Conservation (phyloP, 2,888 invertebrate genomes). For the Erebia ligea region DNA sequence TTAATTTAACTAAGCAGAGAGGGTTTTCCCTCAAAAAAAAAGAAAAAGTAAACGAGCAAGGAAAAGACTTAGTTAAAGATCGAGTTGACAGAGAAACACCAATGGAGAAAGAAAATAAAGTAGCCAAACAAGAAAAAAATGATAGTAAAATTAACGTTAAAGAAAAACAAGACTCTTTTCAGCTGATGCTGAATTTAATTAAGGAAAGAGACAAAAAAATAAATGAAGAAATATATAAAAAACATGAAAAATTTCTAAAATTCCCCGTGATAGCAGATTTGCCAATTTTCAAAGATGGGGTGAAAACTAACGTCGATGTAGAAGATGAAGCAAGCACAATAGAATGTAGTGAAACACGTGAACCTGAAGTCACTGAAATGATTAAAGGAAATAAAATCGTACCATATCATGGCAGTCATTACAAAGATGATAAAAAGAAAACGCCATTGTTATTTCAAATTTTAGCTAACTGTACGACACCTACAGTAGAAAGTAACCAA, state of each 20-base stretch:
- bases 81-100: not conserved
- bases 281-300: slow-evolving; percentile 23
- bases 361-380: slow-evolving; percentile 41
- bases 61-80: not conserved
- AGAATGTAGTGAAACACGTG: slow-evolving; percentile 42
- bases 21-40: not conserved
- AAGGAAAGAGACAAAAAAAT: slow-evolving; percentile 38
- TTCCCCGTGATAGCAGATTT: slow-evolving; percentile 40
- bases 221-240: slow-evolving; percentile 30
- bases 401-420: slow-evolving; percentile 29
- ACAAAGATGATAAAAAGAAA: slow-evolving; percentile 7
- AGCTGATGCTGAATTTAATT: slow-evolving; percentile 41
- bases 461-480: slow-evolving; percentile 26
- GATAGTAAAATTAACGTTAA: not conserved
- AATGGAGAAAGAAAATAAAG: not conserved
- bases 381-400: slow-evolving; percentile 47
- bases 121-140: not conserved
- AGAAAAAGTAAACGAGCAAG: slow-evolving; percentile 1
- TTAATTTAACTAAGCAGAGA: not conserved
- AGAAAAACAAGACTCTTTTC: slow-evolving; percentile 31
- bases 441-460: slow-evolving; percentile 44
- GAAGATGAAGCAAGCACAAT: slow-evolving; percentile 45
- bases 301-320: slow-evolving; percentile 23
- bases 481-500: slow-evolving; percentile 13
- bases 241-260: slow-evolving; percentile 39